Base-by-base conservation (phyloP, 2,113 vertebrate genomes). In the Solea senegalensis region DNA sequence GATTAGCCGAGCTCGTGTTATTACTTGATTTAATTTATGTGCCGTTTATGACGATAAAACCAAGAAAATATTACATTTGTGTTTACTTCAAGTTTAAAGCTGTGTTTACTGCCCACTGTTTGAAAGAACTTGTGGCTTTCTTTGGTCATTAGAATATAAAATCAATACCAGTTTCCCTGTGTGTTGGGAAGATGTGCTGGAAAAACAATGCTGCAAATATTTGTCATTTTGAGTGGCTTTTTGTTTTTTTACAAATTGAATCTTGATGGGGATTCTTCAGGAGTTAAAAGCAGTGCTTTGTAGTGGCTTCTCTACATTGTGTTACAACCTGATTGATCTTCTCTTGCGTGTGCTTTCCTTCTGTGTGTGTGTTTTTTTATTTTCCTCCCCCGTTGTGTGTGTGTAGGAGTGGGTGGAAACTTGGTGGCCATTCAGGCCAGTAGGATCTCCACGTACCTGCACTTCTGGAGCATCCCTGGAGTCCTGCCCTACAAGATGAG, bases 401-500 rank as follows among this genome's bases (percentile, higher is more conserved):
- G 10, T 77, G 40, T 27, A 93, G 97, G 97, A 81, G 97, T 98
- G 14, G 98, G 96, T 7, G 98, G 97, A 46, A 99, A 99, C 85
- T 90, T 99, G 85, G 98, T 97, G 0, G 97, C 97, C 72, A 96
- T 99, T 86, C 98, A 99, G 89, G 97, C 96, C 74, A 99, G 98
- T 78, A 94, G 97, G 39, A 95, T 98, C 80, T 99, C 98, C 6
- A 99, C 97, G 21, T 97, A 94, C 88, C 94, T 99, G 69, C 97
- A 99, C 79, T 95, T 94, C 66, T 96, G 96, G 94, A 95, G 96
- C 74, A 80, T 94, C 21, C 98, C 97, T 0, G 97, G 98, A 3
- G 94, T 98, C 65, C 87, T 99, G 39, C 97, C 98, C 0, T 93
- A 95, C 66, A 94, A 94, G 84, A 97, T 98, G 96, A 95, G 94